These are phyloP conservation scores for Cathartes aura DNA, from an alignment of 2,113 vertebrate genomes.

Conservation along the genomic window DNA sequence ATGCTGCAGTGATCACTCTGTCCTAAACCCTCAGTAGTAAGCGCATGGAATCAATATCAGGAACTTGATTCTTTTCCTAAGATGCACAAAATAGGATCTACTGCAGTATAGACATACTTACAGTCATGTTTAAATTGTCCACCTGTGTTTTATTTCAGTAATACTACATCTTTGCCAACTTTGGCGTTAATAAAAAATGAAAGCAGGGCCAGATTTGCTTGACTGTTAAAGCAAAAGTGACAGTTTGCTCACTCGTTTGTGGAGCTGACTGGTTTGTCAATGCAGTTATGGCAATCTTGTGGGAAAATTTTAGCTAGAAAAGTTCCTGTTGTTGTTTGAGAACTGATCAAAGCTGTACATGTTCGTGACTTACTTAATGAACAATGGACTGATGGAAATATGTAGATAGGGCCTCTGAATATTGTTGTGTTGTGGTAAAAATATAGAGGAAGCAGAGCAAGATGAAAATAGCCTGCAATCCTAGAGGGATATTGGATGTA, in stretches of 20 bases:
- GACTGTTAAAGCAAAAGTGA: not conserved
- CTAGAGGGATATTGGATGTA: not conserved
- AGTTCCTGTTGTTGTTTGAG: not conserved
- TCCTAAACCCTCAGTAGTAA: not conserved
- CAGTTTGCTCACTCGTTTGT: not conserved
- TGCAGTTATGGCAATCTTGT: not conserved
- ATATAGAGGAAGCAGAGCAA: not conserved
- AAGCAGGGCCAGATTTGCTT: not conserved
- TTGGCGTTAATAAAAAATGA: not conserved
- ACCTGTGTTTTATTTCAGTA: not conserved
- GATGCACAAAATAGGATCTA: not conserved
- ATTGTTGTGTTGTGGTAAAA: not conserved
- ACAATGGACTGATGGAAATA: not conserved
- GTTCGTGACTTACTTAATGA: not conserved
- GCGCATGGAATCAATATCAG: not conserved
- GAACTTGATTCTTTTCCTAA: not conserved
- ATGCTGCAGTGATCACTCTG: not conserved
- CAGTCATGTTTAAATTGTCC: not conserved
- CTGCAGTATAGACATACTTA: not conserved
- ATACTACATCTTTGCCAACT: not conserved
- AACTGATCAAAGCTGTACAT: not conserved
- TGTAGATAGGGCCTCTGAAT: not conserved
- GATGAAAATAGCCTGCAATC: not conserved
- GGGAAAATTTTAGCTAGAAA: not conserved
- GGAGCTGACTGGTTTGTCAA: not conserved